phyloP scores from a whole-genome alignment of 2,888 invertebrate species.

The Melanophora roralis region DNA sequence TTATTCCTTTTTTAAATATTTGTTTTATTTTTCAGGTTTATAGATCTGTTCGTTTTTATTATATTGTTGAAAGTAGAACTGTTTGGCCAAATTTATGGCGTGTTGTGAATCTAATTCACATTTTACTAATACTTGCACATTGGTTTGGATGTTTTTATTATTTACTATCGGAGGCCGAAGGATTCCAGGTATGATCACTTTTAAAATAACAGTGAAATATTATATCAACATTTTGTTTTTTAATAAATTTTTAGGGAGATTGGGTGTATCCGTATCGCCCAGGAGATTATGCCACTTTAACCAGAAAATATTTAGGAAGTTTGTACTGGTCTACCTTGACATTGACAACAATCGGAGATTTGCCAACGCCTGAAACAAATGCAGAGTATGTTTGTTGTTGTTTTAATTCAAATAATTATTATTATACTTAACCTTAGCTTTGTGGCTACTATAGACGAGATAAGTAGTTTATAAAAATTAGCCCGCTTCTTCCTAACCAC shows the following conservation, averaged over 20 bases:
- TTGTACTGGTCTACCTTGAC: slow-evolving; percentile 98
- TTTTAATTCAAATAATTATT: background rate
- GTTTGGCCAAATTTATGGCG: slow-evolving; percentile 98
- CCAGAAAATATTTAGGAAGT: slow-evolving; percentile 95
- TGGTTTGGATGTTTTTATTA: slow-evolving; percentile 99
- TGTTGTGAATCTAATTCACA: slow-evolving; percentile 95
- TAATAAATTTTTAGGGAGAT: slow-evolving; percentile 81
- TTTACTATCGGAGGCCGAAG: slow-evolving; percentile 93
- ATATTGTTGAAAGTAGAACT: slow-evolving; percentile 96
- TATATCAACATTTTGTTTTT: background rate
- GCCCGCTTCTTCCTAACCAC: too few species aligned
- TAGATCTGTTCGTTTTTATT: slow-evolving; percentile 93
- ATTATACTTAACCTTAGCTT: too few species aligned
- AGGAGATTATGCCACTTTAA: slow-evolving; percentile 92
- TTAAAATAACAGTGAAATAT: background rate
- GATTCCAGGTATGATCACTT: slow-evolving; percentile 82
- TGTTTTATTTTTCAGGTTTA: slow-evolving; percentile 82
- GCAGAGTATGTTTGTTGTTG: slow-evolving; percentile 88
- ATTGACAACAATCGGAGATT: slow-evolving; percentile 95
- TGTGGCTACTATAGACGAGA: too few species aligned
- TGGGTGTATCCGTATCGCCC: slow-evolving; percentile 93
- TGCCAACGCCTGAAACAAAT: slow-evolving; percentile 96
- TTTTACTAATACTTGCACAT: slow-evolving; percentile 94
- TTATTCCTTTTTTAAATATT: background rate
- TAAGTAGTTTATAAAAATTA: too few species aligned